phyloP scores from a whole-genome alignment of 2,797 vertebrate genomes.

The Enteromius unitaeniatus region DNA sequence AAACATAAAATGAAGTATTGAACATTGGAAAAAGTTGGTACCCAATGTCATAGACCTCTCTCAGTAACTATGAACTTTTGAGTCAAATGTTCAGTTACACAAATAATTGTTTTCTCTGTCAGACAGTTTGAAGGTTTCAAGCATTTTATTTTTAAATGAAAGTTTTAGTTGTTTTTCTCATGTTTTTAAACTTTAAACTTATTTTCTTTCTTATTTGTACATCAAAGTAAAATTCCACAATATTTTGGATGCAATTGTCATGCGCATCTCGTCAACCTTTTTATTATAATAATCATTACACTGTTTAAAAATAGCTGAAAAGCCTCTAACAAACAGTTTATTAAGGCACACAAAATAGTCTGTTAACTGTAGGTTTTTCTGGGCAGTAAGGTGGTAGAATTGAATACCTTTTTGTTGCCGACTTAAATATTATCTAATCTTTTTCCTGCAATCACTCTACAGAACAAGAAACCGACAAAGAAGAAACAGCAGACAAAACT shows the following conservation, averaged over 20 bases:
- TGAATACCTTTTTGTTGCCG: neutral
- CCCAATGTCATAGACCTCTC: neutral
- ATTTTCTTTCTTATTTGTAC: neutral
- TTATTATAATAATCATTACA: no score
- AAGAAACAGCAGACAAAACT: neutral
- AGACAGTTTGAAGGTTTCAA: neutral
- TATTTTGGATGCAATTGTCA: no score
- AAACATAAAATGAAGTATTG: neutral
- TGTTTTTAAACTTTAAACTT: neutral
- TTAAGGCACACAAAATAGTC: no score
- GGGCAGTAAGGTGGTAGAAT: neutral
- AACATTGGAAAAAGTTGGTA: neutral
- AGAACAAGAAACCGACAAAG: slow-evolving; percentile 29
- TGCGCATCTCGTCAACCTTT: no score
- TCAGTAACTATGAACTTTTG: neutral
- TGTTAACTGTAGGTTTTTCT: neutral
- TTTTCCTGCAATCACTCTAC: slow-evolving; percentile 11
- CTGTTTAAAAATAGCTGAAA: no score
- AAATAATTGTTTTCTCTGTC: neutral
- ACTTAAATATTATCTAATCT: neutral
- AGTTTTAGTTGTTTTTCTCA: neutral
- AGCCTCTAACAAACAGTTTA: no score
- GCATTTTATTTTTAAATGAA: neutral
- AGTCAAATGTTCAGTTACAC: neutral
- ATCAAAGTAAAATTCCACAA: neutral